phyloP scores from a whole-genome alignment of 2,113 vertebrate genomes.

The Laticauda colubrina region DNA sequence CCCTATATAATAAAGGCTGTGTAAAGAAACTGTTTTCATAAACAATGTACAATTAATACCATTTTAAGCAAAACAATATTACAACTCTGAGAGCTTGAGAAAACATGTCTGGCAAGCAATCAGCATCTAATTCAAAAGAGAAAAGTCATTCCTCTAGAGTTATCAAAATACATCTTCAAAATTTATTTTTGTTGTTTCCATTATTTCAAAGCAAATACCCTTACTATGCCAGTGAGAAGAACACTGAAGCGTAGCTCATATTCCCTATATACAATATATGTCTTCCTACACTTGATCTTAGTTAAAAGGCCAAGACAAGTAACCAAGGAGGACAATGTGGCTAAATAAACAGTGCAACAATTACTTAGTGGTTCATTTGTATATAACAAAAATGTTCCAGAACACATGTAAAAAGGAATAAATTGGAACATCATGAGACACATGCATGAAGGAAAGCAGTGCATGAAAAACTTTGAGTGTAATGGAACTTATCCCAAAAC shows the following conservation, averaged over 20 bases:
- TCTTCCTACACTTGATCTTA: background rate
- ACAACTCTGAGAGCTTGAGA: constrained; percentile 31
- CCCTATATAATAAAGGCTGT: constrained; percentile 13
- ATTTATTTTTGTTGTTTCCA: constrained; percentile 27
- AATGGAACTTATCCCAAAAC: background rate
- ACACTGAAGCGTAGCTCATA: background rate
- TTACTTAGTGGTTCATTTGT: background rate
- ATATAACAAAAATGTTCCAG: background rate
- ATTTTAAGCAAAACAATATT: constrained; percentile 40
- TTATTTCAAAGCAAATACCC: constrained; percentile 25
- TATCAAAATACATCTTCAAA: constrained; percentile 16
- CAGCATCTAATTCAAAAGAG: constrained; percentile 5
- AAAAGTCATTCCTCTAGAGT: constrained; percentile 11
- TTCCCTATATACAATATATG: background rate
- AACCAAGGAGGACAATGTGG: background rate
- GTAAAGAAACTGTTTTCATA: constrained; percentile 14
- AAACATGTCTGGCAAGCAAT: constrained; percentile 37
- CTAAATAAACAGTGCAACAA: background rate
- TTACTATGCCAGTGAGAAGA: background rate
- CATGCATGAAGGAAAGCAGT: background rate
- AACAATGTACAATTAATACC: constrained; percentile 29
- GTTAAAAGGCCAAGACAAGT: background rate
- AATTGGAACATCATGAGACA: background rate
- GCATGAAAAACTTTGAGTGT: background rate
- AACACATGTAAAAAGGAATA: background rate